A percentile compares a stretch with the other conserved stretches of the same genome.
Conservation (phyloP, 2,113 vertebrate genomes). For the Muscicapa adusta region DNA sequence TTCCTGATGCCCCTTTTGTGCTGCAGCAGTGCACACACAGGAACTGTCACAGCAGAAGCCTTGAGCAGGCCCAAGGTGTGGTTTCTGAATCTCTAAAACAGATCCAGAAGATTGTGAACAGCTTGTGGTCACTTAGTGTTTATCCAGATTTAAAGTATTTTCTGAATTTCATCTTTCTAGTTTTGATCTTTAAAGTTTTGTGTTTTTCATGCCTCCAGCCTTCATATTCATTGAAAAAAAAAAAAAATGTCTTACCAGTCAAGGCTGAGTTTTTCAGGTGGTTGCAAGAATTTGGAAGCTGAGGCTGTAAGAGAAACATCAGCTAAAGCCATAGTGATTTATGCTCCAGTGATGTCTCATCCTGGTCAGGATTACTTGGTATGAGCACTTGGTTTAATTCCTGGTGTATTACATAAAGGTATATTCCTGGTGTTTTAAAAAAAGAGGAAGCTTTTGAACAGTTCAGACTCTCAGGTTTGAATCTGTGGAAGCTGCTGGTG, state of each 20-base stretch:
- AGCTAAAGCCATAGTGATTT: background rate
- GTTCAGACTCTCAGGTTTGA: background rate
- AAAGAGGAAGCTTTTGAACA: background rate
- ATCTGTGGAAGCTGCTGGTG: fast-evolving
- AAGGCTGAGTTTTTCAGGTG: background rate
- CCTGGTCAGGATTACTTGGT: background rate
- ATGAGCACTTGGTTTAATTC: background rate
- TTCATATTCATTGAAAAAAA: background rate
- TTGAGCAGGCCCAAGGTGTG: background rate
- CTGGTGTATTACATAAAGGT: background rate
- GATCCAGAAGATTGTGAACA: background rate
- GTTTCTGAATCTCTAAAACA: background rate
- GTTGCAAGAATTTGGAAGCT: background rate
- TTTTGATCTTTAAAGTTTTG: background rate
- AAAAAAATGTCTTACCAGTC: background rate
- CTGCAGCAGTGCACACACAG: background rate
- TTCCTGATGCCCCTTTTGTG: background rate
- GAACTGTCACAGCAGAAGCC: background rate
- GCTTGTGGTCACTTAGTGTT: background rate
- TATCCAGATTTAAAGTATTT: background rate
- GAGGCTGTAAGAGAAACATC: background rate
- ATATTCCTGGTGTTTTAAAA: background rate
- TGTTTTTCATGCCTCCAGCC: background rate
- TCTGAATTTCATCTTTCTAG: background rate
- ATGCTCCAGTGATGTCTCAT: background rate